Base-by-base conservation (phyloP, 2,797 vertebrate genomes). In the Xiphorhynchus erythropygius region DNA sequence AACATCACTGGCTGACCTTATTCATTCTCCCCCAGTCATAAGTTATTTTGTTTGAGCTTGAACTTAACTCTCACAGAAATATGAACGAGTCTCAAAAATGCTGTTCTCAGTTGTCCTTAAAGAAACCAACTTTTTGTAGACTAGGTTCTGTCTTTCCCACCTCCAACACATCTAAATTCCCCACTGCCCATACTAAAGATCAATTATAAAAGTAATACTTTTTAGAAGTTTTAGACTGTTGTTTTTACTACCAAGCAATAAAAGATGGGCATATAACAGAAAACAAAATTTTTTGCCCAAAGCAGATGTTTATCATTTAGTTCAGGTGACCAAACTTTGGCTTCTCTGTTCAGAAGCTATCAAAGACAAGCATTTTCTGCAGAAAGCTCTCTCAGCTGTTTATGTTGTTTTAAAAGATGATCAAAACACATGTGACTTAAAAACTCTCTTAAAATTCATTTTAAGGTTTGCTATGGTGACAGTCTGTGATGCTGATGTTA, bases 1-100 rank as follows among this genome's bases (percentile, higher is more conserved):
- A 92, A 75, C 2, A 8, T 76, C 42, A 46, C 42, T 62, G 56
- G 13, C 32, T 84, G 68, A 87, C 25, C 70, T 86, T 67, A 90
- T 9, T 56, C n/a, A 53, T n/a, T 35, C n/a, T 82, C 35, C 23
- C 18, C 13, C 16, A 47, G 47, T 67, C 56, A 90, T 78, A 75
- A 76, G 23, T 63, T 28, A 28, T 13, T 73, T 44, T 70, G 47
- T 22, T 85, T 78, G 37, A 87, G 33, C 55, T 63, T 89, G 52
- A 90, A 37, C 18, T 84, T 82, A 41, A 74, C 24, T 59, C 17
- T 79, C 33, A 77, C 32, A 91, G 71, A 88, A 88, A 88, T 32
- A 77, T 1, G 7, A 67, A 70, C 17, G 9, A 64, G 44, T 78
- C 78, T 35, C 10, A 30, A 71, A 92, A 88, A 81, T 18, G 5